Conservation (phyloP, 2,888 invertebrate genomes). For the Azorinus chamasolen region DNA sequence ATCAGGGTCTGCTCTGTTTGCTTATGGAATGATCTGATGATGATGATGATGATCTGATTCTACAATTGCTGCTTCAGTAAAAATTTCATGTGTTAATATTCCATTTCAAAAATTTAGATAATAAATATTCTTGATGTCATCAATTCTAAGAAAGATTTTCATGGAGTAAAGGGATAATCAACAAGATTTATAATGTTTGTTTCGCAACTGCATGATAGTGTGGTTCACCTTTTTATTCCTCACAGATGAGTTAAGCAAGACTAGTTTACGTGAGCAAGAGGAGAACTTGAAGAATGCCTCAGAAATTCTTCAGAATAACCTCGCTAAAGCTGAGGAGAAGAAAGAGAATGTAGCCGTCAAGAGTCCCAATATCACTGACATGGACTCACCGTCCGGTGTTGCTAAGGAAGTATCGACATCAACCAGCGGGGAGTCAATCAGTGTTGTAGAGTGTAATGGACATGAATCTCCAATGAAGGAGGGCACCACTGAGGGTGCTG, state of each 20-base stretch:
- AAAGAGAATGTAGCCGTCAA: slow-evolving; percentile 61
- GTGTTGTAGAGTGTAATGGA: slow-evolving; percentile 74
- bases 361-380: slow-evolving; percentile 62
- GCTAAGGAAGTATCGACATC: slow-evolving; percentile 51
- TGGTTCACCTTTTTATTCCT: no score
- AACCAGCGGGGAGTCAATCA: slow-evolving; percentile 54
- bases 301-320: slow-evolving; percentile 62
- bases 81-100: no score
- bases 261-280: slow-evolving; percentile 47
- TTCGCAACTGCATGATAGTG: no score
- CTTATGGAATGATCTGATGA: no score
- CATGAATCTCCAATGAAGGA: slow-evolving; percentile 69
- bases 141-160: no score
- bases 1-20: no score
- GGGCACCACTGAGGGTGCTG: slow-evolving; percentile 33
- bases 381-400: slow-evolving; percentile 53
- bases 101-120: no score
- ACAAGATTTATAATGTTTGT: no score
- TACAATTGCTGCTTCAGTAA: no score
- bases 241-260: slow-evolving; percentile 50
- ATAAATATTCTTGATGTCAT: no score
- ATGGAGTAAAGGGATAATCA: no score
- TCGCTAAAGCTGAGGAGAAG: slow-evolving; percentile 44
- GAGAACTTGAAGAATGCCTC: slow-evolving; percentile 63
- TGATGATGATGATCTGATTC: no score